Conservation (phyloP, 2,113 vertebrate genomes). For the Xenopus borealis region DNA sequence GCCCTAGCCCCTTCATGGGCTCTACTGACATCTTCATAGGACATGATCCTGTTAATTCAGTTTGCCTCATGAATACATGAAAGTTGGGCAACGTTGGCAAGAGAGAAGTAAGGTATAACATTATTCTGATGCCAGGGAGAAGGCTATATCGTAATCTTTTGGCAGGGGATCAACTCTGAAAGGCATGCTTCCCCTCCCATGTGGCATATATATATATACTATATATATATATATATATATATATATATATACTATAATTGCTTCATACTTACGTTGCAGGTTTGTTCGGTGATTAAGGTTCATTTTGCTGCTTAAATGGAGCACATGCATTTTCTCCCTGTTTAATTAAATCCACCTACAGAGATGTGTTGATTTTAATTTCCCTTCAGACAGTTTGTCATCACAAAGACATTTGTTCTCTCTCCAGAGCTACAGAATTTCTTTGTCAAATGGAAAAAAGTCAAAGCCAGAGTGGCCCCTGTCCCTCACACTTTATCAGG, state of each 20-base stretch:
- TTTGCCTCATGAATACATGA: too few relatives aligned
- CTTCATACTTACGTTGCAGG: neutral
- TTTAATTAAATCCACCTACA: conserved; percentile 45
- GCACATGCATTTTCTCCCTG: conserved; percentile 11
- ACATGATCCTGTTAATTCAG: too few relatives aligned
- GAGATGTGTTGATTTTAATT: conserved; percentile 46
- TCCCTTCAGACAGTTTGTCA: conserved; percentile 44
- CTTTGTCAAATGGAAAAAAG: conserved; percentile 35
- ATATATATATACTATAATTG: neutral
- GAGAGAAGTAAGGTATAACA: too few relatives aligned
- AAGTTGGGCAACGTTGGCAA: too few relatives aligned
- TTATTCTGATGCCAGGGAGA: too few relatives aligned
- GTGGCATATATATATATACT: neutral
- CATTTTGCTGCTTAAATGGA: conserved; percentile 12
- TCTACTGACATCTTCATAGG: too few relatives aligned
- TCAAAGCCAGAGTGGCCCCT: conserved; percentile 15
- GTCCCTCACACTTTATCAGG: conserved; percentile 27
- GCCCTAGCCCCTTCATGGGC: too few relatives aligned
- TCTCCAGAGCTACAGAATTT: conserved; percentile 29
- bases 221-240: neutral
- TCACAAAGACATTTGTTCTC: conserved; percentile 22
- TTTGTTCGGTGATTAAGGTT: neutral
- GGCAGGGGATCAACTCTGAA: too few relatives aligned
- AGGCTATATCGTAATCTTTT: too few relatives aligned
- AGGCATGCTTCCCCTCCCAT: too few relatives aligned